Conservation (phyloP, 2,888 invertebrate genomes). For the Lypha dubia region DNA sequence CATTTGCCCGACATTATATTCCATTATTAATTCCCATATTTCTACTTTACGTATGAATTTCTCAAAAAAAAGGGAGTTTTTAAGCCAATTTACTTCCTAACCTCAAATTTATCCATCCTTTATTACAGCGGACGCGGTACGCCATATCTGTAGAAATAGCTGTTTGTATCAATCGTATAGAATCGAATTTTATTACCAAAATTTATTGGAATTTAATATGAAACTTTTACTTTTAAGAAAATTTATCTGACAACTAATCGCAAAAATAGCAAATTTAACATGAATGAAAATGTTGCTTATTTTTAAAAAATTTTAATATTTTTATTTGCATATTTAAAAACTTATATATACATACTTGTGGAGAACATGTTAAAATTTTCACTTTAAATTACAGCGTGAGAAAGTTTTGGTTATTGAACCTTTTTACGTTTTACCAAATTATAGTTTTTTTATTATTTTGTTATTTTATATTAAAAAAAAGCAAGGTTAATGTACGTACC, state of each 20-base stretch:
- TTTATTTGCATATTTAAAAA: background rate
- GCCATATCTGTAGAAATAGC: no score
- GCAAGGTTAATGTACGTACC: slow-evolving; percentile 57
- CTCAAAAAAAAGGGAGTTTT: no score
- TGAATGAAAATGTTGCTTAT: slow-evolving; percentile 63
- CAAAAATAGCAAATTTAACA: slow-evolving; percentile 9
- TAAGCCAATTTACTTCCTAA: no score
- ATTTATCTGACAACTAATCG: background rate
- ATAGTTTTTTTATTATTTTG: slow-evolving; percentile 2
- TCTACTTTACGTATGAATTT: no score
- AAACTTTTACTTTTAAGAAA: no score
- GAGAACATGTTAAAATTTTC: slow-evolving; percentile 47
- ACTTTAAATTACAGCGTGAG: slow-evolving; percentile 61
- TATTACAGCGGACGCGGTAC: no score
- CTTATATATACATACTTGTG: background rate
- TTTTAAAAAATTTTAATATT: slow-evolving; percentile 9
- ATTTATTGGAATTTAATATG: no score
- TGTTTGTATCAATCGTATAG: no score
- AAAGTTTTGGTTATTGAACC: slow-evolving; percentile 69
- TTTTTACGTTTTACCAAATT: slow-evolving; percentile 9
- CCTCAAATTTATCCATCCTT: no score
- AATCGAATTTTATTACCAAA: no score
- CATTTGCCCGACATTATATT: no score
- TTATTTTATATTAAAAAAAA: background rate
- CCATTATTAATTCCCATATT: no score